Base-by-base conservation (phyloP, 2,888 invertebrate genomes). In the Idaea straminata region DNA sequence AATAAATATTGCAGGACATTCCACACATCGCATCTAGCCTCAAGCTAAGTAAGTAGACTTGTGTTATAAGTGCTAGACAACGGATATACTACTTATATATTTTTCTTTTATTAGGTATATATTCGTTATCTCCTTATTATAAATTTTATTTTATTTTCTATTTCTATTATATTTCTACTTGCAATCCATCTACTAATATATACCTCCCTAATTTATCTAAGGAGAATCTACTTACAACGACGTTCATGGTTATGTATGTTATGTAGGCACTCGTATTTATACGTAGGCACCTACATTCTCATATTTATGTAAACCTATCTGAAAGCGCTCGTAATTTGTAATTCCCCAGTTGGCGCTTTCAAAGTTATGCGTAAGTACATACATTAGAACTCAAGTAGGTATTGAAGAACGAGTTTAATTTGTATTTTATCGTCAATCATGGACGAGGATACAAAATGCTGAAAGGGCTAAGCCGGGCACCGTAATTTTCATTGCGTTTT, bases 401-500 rank as follows among this genome's bases (percentile, higher is more conserved):
- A 59, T 38, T 34, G 25, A 59, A 64, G 57, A 59, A 38, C 59
- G 57, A 63, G 47, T 68, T 70, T 63, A 69, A 61, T 61, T 58
- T 61, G 65, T 62, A 69, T 66, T 70, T 68, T 68, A 73, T 65
- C 66, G 71, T 67, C 73, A 75, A 74, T 74, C 72, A 73, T 71
- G 69, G 67, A 69, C 66, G 62, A 67, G 66, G 64, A 73, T 71
- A 66, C 72, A 74, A 76, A 78, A 78, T 77, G 73, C 74, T 73
- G 73, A 75, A 74, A 73, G 74, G 72, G 74, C 77, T 78, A 73
- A 77, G 77, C 76, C 73, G 68, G 69, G 76, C 70, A 75, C 77
- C 77, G 79, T 78, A 82, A 86, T 84, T 85, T 88, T 83, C 84
- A 87, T 85, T 84, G 83, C 84, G 81, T 85, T 89, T 90, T 87